A percentile compares a stretch with the other conserved stretches of the same genome.
Evolutionary conservation across 2,113 vertebrate species (phyloP).

Genomic region (Scomber japonicus): DNA sequence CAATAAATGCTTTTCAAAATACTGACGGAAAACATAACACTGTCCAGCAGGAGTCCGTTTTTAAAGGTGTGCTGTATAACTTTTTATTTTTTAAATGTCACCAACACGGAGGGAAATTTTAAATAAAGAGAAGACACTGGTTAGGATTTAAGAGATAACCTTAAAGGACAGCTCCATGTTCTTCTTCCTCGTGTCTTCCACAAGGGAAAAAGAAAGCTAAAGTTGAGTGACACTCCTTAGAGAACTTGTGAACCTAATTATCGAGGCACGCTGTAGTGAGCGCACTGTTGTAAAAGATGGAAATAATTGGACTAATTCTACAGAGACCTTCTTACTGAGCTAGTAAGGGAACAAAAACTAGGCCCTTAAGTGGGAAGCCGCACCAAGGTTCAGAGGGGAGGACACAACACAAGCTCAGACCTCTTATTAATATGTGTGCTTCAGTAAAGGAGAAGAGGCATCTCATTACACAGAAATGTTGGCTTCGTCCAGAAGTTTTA

Average conservation of each 20-base stretch:
- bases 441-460: conserved; percentile 38
- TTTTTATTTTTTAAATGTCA: conserved; percentile 1
- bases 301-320: conserved; percentile 66
- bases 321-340: conserved; percentile 28
- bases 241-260: conserved; percentile 68
- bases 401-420: conserved; percentile 16
- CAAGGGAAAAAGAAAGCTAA: conserved; percentile 49
- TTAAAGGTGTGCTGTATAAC: conserved; percentile 3
- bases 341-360: conserved; percentile 45
- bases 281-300: conserved; percentile 18
- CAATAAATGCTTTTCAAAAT: conserved; percentile 14
- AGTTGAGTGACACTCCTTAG: conserved; percentile 76
- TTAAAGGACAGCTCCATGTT: conserved; percentile 34
- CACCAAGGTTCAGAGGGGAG: conserved; percentile 15
- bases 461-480: conserved; percentile 36
- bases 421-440: conserved; percentile 62
- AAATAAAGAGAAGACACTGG: conserved; percentile 22
- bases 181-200: conserved; percentile 26
- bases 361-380: conserved; percentile 47
- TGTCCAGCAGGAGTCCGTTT: conserved; percentile 49
- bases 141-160: conserved; percentile 17
- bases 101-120: conserved; percentile 12
- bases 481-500: conserved; percentile 32
- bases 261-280: conserved; percentile 31
- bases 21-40: conserved; percentile 48